Percentiles rank a stretch among this genome's conserved stretches.
Evolutionary conservation across 2,888 invertebrate species (phyloP).

Genomic region (Ctenicera cuprea): DNA sequence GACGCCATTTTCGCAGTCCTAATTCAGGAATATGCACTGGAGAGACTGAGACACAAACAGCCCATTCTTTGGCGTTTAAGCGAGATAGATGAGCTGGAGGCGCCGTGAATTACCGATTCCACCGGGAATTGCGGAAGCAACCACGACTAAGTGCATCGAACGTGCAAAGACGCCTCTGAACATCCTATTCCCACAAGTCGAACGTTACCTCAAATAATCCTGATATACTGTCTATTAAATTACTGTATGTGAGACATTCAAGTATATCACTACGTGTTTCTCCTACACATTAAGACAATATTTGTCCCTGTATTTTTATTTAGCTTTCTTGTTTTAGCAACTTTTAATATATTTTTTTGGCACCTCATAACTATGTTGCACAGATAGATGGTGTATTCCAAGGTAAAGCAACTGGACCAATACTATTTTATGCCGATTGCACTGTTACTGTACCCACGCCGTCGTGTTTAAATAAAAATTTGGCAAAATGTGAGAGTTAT

Average conservation of each 20-base stretch:
- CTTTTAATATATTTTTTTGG: no score
- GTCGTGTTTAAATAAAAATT: no score
- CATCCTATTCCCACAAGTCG: conserved; percentile 32
- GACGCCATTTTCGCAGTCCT: conserved; percentile 69
- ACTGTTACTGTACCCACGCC: no score
- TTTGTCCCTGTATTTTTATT: no score
- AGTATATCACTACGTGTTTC: no score
- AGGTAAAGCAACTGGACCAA: no score
- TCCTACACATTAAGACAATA: no score
- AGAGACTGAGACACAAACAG: conserved; percentile 47
- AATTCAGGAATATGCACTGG: conserved; percentile 51
- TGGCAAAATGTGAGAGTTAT: no score
- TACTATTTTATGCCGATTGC: no score
- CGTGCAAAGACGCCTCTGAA: conserved; percentile 44
- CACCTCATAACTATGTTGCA: no score
- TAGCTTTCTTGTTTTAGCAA: no score
- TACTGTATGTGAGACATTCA: neutral
- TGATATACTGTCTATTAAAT: conserved; percentile 12
- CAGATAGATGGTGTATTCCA: no score
- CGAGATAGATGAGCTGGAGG: conserved; percentile 50
- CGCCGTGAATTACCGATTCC: conserved; percentile 54
- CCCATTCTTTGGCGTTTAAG: conserved; percentile 47
- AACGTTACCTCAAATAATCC: conserved; percentile 12
- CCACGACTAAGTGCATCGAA: conserved; percentile 55
- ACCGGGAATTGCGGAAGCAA: conserved; percentile 53